Conservation (phyloP, 2,113 vertebrate species). For the Uria aalge region DNA sequence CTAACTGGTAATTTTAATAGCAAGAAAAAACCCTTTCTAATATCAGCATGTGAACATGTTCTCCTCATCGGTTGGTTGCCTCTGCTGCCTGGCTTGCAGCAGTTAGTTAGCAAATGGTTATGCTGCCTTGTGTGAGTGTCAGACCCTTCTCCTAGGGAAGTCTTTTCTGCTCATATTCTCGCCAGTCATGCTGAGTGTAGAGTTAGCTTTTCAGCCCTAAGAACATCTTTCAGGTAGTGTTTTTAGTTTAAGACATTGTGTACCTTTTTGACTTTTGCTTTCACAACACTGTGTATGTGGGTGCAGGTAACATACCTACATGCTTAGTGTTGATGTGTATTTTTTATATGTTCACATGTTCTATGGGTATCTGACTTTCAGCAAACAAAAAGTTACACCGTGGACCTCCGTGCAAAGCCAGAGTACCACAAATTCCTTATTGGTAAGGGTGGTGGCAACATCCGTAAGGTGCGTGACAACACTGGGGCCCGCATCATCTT, state of each 20-base stretch:
- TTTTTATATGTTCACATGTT: not conserved
- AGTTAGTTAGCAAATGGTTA: not conserved
- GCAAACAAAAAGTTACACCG: conserved; percentile 97
- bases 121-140: not conserved
- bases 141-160: not conserved
- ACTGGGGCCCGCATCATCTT: conserved; percentile 96
- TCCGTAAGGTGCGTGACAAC: conserved; percentile 95
- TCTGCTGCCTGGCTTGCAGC: not conserved
- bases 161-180: not conserved
- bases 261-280: not conserved
- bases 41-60: not conserved
- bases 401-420: conserved; percentile 92
- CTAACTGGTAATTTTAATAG: not conserved
- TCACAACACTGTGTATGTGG: not conserved
- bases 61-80: not conserved
- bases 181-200: not conserved
- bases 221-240: not conserved
- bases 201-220: not conserved
- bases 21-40: not conserved
- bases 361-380: conserved; percentile 38
- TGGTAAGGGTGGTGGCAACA: conserved; percentile 94
- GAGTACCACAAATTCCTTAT: conserved; percentile 99
- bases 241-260: not conserved
- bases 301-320: not conserved
- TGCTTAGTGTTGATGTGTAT: not conserved